These are phyloP conservation scores for Harpagoxenus sublaevis DNA, from an alignment of 2,888 invertebrate species.

Conservation along the genomic window DNA sequence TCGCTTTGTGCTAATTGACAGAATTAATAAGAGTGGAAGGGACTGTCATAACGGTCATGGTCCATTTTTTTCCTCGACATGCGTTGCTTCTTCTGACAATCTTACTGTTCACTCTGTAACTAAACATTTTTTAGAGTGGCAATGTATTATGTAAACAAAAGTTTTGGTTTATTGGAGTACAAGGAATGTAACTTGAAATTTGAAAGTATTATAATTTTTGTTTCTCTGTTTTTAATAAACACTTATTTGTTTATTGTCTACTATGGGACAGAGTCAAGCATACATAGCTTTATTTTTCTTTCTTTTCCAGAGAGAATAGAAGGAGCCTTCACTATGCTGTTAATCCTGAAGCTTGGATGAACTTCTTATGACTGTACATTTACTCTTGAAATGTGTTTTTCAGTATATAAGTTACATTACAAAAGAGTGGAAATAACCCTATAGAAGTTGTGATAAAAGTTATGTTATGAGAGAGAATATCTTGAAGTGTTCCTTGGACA, in stretches of 20 bases:
- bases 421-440: conserved; percentile 41
- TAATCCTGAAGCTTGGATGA: conserved; percentile 50
- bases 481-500: conserved; percentile 62
- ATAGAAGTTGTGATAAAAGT: conserved; percentile 60
- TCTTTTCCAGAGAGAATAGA: conserved; percentile 70
- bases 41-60: neutral
- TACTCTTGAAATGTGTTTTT: conserved; percentile 54
- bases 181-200: neutral
- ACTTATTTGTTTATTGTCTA: conserved; percentile 5
- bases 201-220: neutral
- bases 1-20: neutral
- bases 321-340: conserved; percentile 52
- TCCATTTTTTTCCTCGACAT: neutral
- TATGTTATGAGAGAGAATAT: conserved; percentile 77
- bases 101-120: neutral
- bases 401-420: conserved; percentile 49
- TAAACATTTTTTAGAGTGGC: neutral
- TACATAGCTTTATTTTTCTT: conserved; percentile 19
- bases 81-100: neutral
- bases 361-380: conserved; percentile 53
- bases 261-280: neutral
- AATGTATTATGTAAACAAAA: neutral
- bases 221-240: neutral
- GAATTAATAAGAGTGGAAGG: neutral
- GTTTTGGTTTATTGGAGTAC: neutral